Conservation (phyloP, 2,113 vertebrate genomes). For the Erythrolamprus reginae region DNA sequence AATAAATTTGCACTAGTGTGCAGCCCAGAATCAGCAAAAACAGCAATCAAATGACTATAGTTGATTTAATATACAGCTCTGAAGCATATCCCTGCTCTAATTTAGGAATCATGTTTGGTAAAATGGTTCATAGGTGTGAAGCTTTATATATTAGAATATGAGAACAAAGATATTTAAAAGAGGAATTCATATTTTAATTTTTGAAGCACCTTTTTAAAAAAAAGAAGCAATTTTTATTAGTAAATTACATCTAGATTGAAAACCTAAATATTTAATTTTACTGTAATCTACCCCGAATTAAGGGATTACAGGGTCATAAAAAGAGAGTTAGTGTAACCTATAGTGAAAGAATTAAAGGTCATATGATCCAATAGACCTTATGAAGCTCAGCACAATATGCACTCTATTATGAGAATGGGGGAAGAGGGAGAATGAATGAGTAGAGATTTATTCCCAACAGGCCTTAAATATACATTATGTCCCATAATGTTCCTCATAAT, state of each 20-base stretch:
- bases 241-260: not conserved
- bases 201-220: not conserved
- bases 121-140: not conserved
- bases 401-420: not conserved
- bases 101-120: not conserved
- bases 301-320: not conserved
- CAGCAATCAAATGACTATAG: not conserved
- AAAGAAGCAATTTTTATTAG: not conserved
- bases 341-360: not conserved
- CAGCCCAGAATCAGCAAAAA: not conserved
- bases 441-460: not conserved
- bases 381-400: not conserved
- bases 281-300: not conserved
- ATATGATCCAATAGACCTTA: not conserved
- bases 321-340: not conserved
- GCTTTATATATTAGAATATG: not conserved
- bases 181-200: not conserved
- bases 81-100: not conserved
- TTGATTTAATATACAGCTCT: not conserved
- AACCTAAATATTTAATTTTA: not conserved
- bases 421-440: not conserved
- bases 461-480: not conserved
- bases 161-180: not conserved
- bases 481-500: not conserved
- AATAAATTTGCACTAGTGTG: not conserved